Evolutionary conservation across 2,113 vertebrate genomes (phyloP), one percentile per base, ranked within the genome.

Genomic region (Cyanoderma ruficeps): DNA sequence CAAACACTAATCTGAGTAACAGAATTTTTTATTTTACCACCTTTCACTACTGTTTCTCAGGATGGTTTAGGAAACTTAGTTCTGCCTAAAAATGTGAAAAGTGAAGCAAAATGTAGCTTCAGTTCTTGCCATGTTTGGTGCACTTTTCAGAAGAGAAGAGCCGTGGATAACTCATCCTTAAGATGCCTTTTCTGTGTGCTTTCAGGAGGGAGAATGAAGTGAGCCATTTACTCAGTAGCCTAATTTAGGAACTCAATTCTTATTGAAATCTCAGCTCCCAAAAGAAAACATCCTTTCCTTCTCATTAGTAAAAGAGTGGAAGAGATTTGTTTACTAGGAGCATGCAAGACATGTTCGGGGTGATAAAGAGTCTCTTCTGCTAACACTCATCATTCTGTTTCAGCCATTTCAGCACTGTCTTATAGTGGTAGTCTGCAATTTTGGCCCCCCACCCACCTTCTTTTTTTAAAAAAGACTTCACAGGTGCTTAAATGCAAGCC

Each of bases 391-490:
- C 44, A 30, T 61, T 67, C 31, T 61, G 10, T 76, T 89, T 89
- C 67, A 90, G 5, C 17, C 15, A 46, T 56, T 50, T 67, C 72
- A 89, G 53, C 65, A 15, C 27, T 37, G 5, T 37, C 49, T 68
- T 67, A 52, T 3, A 56, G 3, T 39, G 5, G 1, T 5, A 46
- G 61, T 24, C 41, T 87, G 83, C 61, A 63, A 19, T 52, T 83
- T 31, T 52, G 11, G 46, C 46, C 6, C 9, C 7, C 3, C 3
- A 1, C 5, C 35, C 14, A 42, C 10, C 59, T 37, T 60, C 3
- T n/a, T 9, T 18, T 65, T 25, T 15, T 30, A 8, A 31, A 59
- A 59, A n/a, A 50, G 41, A 47, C 30, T 80, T 44, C 17, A 68
- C 28, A 49, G 39, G 27, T 84, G 52, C 42, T 78, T 80, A 53